Evolutionary conservation across 2,888 invertebrate genomes (phyloP), one percentile per base, ranked within the genome.

Genomic region (Agrochola lota): DNA sequence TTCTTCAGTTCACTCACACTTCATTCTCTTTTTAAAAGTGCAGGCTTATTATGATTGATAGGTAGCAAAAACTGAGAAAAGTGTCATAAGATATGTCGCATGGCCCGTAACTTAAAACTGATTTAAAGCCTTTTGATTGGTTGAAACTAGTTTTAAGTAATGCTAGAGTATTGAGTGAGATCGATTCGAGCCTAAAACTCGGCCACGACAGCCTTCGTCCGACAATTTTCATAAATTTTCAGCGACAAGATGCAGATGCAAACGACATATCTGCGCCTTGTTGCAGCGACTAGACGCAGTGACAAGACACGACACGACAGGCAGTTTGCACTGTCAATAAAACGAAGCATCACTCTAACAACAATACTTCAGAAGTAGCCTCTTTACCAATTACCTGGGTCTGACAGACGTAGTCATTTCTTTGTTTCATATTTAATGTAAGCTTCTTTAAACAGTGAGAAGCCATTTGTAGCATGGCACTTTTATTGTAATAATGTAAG

Each of bases 391-490:
- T 55, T 71, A 35, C 55, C 3, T 40, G 17, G 12, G 55, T 20
- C 7, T 57, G 17, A 64, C n/a, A 52, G n/a, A 60, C 43, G 43
- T 26, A 35, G 52, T 26, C 23, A 55, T 52, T 62, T 62, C 35
- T 23, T 55, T 46, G 55, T 46, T 72, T 23, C 59, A 72, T 71
- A 55, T 80, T 77, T 52, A 62, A 79, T 77, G 80, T 49, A 60
- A 49, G n/a, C 70, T 59, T 60, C 4, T 78, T 46, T 26, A 35
- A 57, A 62, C 43, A 55, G 3, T 17, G 40, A 9, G 64, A 35
- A 30, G 23, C 26, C 26, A 20, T 60, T 62, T 62, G 17, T 2
- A 15, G 9, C 11, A 20, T 30, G 4, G 49, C 5, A 60, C 3
- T 40, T 40, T 40, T 30, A 49, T 40, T 62, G 71, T 23, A 23